Evolutionary conservation across 2,888 invertebrate genomes (phyloP), one percentile per base, ranked within the genome.

Genomic region (Tetranychus truncatus): DNA sequence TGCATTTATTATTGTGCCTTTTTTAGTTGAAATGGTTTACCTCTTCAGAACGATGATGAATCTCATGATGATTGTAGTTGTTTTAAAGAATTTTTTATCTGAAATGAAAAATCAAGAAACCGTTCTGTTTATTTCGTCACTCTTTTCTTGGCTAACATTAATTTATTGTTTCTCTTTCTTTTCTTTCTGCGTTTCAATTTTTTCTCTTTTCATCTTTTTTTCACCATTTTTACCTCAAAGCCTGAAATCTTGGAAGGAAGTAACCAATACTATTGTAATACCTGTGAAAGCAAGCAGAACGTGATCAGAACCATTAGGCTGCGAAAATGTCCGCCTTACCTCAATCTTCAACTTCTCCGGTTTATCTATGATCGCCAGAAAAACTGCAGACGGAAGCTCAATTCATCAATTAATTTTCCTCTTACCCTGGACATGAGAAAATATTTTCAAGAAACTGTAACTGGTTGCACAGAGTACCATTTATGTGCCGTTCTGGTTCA

Each of bases 401-500:
- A 85, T 78, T 85, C 86, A 21, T 84, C 82, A 76, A 84, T 88
- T 76, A 85, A 85, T 78, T 88, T 87, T 81, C 87, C 87, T 1
- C 87, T 87, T 79, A 83, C 83, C 4, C 81, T 88, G 24, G 87
- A 88, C 78, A 86, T 88, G 86, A 84, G 84, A 66, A 81, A 83
- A 77, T 85, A 84, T 78, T 24, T 77, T 6, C 45, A 71, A 15
- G 15, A n/a, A 15, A 55, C n/a, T 44, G 21, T 44, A 9, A 45
- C n/a, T 55, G 21, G 21, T 46, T 45, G 45, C 6, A 71, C 74
- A 24, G 73, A 81, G 76, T 88, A 88, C 79, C 85, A 86, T 78
- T 83, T 88, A 71, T 85, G 84, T 66, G 88, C 88, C 6, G 88
- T 88, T 75, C 83, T 88, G 71, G 87, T 88, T 77, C 88, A 88